These are phyloP conservation scores for Plagiodera versicolora DNA, from an alignment of 2,888 invertebrate genomes.

Conservation along the genomic window DNA sequence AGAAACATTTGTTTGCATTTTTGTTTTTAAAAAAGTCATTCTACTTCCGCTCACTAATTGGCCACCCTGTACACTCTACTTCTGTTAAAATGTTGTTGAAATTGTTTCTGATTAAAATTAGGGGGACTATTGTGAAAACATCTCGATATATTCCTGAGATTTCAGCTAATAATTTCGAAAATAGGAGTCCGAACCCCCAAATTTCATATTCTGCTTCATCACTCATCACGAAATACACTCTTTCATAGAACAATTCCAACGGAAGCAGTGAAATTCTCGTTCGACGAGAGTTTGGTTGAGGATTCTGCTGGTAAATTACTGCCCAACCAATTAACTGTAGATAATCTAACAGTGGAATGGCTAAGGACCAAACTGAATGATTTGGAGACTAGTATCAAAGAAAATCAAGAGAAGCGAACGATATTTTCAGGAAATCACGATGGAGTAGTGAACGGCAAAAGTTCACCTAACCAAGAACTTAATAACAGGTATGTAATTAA, in stretches of 20 bases:
- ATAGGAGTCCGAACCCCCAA: no score
- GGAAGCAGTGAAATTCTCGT: slow-evolving; percentile 76
- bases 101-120: no score
- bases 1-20: no score
- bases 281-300: slow-evolving; percentile 85
- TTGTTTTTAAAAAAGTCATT: no score
- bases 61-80: no score
- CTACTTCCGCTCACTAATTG: no score
- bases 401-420: slow-evolving; percentile 67
- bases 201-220: no score
- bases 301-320: slow-evolving; percentile 85
- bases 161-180: no score
- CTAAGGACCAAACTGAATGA: slow-evolving; percentile 78
- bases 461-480: slow-evolving; percentile 42
- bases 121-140: no score
- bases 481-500: slow-evolving; percentile 48
- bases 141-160: no score
- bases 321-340: slow-evolving; percentile 87
- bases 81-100: no score
- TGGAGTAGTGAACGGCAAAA: slow-evolving; percentile 50
- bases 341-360: slow-evolving; percentile 91
- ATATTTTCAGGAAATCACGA: slow-evolving; percentile 39
- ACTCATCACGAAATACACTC: no score
- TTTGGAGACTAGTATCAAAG: slow-evolving; percentile 76
- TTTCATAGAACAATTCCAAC: slow-evolving; percentile 74